Evolutionary conservation across 1,140 invertebrate genomes (phyloP), one percentile per base, ranked within the genome.

Genomic region (Drosophila tristis): DNA sequence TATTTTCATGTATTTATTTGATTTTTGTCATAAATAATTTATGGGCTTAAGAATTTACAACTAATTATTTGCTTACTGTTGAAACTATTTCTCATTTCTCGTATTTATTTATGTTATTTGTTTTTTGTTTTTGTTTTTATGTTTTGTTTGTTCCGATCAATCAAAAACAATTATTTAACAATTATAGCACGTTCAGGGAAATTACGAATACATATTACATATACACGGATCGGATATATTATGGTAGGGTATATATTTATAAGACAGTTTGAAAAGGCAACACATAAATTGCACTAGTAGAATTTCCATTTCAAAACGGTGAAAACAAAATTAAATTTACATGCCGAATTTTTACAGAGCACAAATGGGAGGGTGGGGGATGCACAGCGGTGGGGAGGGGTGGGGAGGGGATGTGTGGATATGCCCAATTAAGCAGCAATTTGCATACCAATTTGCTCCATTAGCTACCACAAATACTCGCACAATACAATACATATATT

Each of bases 1-100:
- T 89, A 84, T 65, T 87, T 64, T 89, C 44, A 57, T 64, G 29
- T 76, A 72, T 86, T 86, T 86, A 86, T 87, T 86, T 65, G 74
- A 86, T 87, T 81, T 87, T 60, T 86, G 35, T 39, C 82, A 87
- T 86, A 82, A 86, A 87, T 86, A 86, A 87, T 57, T 87, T 71
- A 56, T 70, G 62, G 49, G 70, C 82, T 87, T 77, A 81, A 74
- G 80, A 86, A 75, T 87, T 54, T 87, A 86, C 78, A 86, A 87
- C 78, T 86, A 86, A 74, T 81, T 86, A 39, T 60, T 86, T 50
- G 82, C 81, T 86, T 86, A 86, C 64, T 78, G 61, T 67, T 71
- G 65, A 78, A 81, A 71, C 75, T 65, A 64, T 60, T 74, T 74
- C 45, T 68, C 72, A 57, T 68, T 68, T 50, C 48, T 57, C 51